These are phyloP conservation scores for Nannobrachium achirus DNA, from an alignment of 2,113 vertebrate genomes.

Conservation along the genomic window DNA sequence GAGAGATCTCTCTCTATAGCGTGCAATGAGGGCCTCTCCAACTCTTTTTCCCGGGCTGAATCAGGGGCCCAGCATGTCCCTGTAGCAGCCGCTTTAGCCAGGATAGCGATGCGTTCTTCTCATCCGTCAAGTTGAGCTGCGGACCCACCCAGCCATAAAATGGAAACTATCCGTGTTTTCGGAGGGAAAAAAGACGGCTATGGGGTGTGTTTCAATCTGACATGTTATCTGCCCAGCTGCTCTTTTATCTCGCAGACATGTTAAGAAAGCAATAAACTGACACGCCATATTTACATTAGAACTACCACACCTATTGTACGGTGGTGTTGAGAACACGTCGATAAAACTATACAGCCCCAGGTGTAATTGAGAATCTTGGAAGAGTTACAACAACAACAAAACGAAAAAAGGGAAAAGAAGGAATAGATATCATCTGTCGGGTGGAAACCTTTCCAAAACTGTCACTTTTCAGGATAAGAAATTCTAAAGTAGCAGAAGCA, in stretches of 20 bases:
- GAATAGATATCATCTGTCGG: too few relatives aligned
- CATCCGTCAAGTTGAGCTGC: slow-evolving; percentile 13
- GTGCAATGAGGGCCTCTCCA: too few relatives aligned
- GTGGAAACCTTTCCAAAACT: too few relatives aligned
- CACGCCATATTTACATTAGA: slow-evolving; percentile 14
- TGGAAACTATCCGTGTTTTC: slow-evolving; percentile 43
- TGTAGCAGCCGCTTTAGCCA: slow-evolving; percentile 40
- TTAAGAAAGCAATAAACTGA: slow-evolving; percentile 28
- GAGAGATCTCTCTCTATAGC: too few relatives aligned
- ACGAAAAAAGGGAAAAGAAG: too few relatives aligned
- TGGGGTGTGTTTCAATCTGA: slow-evolving; percentile 16
- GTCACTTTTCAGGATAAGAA: too few relatives aligned
- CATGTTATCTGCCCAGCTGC: slow-evolving; percentile 1
- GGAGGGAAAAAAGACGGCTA: slow-evolving; percentile 32
- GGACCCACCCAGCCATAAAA: slow-evolving; percentile 31
- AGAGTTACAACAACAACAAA: not conserved
- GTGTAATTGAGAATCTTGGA: not conserved
- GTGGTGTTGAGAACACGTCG: slow-evolving; percentile 18
- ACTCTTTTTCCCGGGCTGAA: too few relatives aligned
- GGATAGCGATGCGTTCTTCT: slow-evolving; percentile 26
- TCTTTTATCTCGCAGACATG: slow-evolving; percentile 27
- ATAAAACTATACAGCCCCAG: not conserved
- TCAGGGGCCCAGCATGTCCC: too few relatives aligned
- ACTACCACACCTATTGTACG: slow-evolving; percentile 17
- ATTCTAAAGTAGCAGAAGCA: too few relatives aligned